Conservation (phyloP, 2,888 invertebrate genomes). For the Hanleya hanleyi region DNA sequence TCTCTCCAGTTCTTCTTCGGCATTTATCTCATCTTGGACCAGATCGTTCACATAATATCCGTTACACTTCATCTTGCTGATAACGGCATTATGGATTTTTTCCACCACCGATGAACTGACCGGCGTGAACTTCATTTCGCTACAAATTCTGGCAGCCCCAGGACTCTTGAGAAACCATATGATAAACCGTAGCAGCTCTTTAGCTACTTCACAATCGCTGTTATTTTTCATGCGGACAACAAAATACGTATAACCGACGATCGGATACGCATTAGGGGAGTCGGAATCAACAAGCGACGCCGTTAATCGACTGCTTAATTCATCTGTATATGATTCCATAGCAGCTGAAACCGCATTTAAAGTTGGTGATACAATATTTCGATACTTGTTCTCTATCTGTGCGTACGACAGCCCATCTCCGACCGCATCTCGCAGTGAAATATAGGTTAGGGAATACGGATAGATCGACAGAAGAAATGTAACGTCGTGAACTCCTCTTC, state of each 20-base stretch:
- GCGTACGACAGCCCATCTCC: constrained; percentile 43
- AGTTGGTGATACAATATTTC: constrained; percentile 41
- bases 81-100: constrained; percentile 36
- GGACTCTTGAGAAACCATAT: constrained; percentile 52
- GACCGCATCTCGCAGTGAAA: constrained; percentile 52
- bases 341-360: constrained; percentile 46
- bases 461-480: constrained; percentile 52
- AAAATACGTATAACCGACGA: constrained; percentile 65
- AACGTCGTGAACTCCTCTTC: constrained; percentile 51
- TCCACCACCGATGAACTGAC: constrained; percentile 39
- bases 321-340: constrained; percentile 43
- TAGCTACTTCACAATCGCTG: constrained; percentile 50
- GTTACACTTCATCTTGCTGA: constrained; percentile 53
- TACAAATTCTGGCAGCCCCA: constrained; percentile 36
- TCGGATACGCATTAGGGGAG: constrained; percentile 50
- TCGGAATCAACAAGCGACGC: constrained; percentile 40
- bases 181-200: constrained; percentile 61
- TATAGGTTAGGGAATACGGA: constrained; percentile 59
- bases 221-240: constrained; percentile 46
- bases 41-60: constrained; percentile 21
- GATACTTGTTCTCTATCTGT: constrained; percentile 45
- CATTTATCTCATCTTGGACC: constrained; percentile 20
- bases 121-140: constrained; percentile 46
- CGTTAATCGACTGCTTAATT: constrained; percentile 25
- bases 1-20: constrained; percentile 17